Evolutionary conservation across 2,888 invertebrate genomes (phyloP).

Genomic region (Euspilapteryx auroguttella): DNA sequence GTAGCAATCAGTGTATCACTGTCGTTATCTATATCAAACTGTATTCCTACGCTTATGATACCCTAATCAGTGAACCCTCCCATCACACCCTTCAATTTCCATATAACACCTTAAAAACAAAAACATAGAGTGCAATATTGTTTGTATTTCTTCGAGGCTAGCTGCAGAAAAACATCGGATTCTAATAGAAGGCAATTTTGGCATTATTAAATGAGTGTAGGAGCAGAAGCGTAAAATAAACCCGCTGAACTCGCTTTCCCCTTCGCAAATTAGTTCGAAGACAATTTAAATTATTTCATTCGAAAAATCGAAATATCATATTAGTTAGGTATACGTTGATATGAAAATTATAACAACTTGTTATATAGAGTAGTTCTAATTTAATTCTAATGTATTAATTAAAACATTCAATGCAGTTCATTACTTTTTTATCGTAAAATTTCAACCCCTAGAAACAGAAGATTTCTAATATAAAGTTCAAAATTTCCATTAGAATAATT

Average conservation of each 20-base stretch:
- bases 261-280: slow-evolving; percentile 9
- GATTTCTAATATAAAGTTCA: too few species aligned
- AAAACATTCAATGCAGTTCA: neutral
- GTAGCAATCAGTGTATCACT: slow-evolving; percentile 34
- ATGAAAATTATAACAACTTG: neutral
- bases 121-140: too few species aligned
- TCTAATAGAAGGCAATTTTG: slow-evolving; percentile 21
- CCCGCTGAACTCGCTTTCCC: slow-evolving; percentile 14
- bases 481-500: too few species aligned
- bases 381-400: neutral
- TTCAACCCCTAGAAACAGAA: too few species aligned
- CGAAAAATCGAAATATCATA: too few species aligned
- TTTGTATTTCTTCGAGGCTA: too few species aligned
- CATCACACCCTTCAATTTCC: neutral
- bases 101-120: neutral
- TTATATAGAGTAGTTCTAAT: neutral
- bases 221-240: slow-evolving; percentile 24
- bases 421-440: too few species aligned
- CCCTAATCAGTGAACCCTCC: neutral
- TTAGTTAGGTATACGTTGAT: neutral
- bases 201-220: slow-evolving; percentile 20
- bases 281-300: too few species aligned
- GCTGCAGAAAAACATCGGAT: too few species aligned
- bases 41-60: neutral
- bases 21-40: slow-evolving; percentile 12